A percentile compares a stretch with the other conserved stretches of the same genome.
Evolutionary conservation across 1,140 invertebrate genomes (phyloP).

Genomic region (Apocrypta bakeri): DNA sequence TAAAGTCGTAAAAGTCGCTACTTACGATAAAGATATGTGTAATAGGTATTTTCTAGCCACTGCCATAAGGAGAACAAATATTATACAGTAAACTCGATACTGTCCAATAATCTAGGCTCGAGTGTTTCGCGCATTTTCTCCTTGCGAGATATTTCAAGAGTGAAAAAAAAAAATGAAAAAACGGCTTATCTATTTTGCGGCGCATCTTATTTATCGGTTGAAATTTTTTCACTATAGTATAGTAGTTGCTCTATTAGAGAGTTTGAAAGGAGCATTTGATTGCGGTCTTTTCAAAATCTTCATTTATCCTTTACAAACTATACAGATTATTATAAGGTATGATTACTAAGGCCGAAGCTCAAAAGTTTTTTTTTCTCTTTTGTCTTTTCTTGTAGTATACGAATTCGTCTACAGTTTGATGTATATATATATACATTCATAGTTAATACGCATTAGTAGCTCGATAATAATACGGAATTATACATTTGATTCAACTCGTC

Average conservation of each 20-base stretch:
- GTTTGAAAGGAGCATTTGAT: background rate
- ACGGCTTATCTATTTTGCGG: background rate
- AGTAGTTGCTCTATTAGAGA: background rate
- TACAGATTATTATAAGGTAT: no score
- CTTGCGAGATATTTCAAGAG: background rate
- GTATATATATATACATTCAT: no score
- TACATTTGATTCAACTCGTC: constrained; percentile 25
- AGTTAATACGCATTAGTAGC: background rate
- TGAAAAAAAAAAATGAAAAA: background rate
- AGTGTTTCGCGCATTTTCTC: background rate
- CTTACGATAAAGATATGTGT: constrained; percentile 41
- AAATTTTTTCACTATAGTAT: no score
- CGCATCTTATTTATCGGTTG: no score
- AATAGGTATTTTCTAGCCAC: constrained; percentile 23
- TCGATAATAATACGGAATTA: background rate
- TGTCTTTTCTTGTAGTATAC: no score
- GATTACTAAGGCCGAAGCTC: background rate
- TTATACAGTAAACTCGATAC: background rate
- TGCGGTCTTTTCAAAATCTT: background rate
- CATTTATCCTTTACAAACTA: background rate
- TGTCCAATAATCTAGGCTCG: background rate
- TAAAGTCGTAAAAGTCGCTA: constrained; percentile 29
- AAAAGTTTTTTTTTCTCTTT: background rate
- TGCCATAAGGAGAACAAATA: constrained; percentile 15
- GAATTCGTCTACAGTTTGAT: background rate